These are phyloP conservation scores for Burhinus bistriatus DNA, from an alignment of 2,113 vertebrate genomes.

Conservation along the genomic window DNA sequence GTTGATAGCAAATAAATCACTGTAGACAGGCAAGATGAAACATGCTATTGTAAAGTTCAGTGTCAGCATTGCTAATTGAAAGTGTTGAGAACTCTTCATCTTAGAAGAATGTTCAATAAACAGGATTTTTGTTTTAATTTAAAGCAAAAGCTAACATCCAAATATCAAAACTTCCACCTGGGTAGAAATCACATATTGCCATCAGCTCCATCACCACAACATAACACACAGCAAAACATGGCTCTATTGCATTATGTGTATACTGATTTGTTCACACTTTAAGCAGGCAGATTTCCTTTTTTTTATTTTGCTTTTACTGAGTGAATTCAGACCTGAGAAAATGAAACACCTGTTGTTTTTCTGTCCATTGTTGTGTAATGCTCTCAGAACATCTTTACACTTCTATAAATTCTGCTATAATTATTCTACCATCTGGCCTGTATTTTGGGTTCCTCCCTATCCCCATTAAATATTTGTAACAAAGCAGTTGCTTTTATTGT, in stretches of 20 bases:
- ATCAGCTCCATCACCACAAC: neutral
- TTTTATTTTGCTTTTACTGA: neutral
- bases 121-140: neutral
- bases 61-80: neutral
- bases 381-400: neutral
- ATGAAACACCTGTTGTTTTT: constrained; percentile 13
- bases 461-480: neutral
- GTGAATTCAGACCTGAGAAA: neutral
- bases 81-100: neutral
- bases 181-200: neutral
- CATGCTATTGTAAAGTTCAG: neutral
- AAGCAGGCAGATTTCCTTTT: neutral
- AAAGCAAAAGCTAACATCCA: neutral
- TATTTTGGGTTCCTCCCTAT: neutral
- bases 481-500: neutral
- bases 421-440: constrained; percentile 7
- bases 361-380: neutral
- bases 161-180: neutral
- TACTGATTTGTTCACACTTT: neutral
- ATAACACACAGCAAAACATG: neutral
- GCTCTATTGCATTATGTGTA: neutral
- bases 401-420: constrained; percentile 5
- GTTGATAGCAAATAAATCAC: neutral
- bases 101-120: neutral
- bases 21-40: neutral